These are phyloP conservation scores for Champsocephalus esox DNA, from an alignment of 2,797 vertebrate genomes.

Conservation along the genomic window DNA sequence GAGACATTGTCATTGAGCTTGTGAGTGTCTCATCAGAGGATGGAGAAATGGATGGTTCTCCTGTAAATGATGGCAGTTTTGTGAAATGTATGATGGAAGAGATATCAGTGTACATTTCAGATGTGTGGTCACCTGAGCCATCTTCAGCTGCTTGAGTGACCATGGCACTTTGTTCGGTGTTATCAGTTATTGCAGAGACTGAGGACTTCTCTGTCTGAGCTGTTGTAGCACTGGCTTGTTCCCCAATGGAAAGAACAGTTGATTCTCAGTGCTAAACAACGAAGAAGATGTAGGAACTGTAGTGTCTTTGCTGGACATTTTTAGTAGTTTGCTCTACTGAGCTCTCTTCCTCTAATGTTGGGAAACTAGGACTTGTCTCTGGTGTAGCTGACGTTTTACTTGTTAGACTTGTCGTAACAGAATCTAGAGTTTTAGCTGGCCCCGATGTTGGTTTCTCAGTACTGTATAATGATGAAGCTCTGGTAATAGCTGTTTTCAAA, in stretches of 20 bases:
- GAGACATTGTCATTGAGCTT: neutral
- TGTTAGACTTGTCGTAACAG: neutral
- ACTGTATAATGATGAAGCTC: slow-evolving; percentile 1
- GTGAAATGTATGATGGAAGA: neutral
- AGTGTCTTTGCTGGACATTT: neutral
- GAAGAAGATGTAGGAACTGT: slow-evolving; percentile 9
- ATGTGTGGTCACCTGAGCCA: slow-evolving; percentile 38
- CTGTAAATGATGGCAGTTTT: neutral
- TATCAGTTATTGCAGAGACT: neutral
- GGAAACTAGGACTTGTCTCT: neutral
- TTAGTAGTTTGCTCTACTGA: slow-evolving; percentile 26
- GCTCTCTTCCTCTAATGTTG: slow-evolving; percentile 6
- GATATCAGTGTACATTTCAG: neutral
- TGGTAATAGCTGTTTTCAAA: neutral
- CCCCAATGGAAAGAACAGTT: neutral
- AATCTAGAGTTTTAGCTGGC: neutral
- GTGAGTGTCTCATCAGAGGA: neutral
- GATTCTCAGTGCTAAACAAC: slow-evolving; percentile 26
- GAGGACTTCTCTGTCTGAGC: slow-evolving; percentile 11
- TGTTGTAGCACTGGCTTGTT: slow-evolving; percentile 1
- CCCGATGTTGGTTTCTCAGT: slow-evolving; percentile 9
- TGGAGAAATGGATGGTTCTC: neutral
- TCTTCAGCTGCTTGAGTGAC: slow-evolving; percentile 5
- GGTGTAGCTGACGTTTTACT: neutral
- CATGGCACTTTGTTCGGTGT: neutral